Evolutionary conservation across 1,140 invertebrate species (phyloP).

Genomic region (Doryteuthis pealeii): DNA sequence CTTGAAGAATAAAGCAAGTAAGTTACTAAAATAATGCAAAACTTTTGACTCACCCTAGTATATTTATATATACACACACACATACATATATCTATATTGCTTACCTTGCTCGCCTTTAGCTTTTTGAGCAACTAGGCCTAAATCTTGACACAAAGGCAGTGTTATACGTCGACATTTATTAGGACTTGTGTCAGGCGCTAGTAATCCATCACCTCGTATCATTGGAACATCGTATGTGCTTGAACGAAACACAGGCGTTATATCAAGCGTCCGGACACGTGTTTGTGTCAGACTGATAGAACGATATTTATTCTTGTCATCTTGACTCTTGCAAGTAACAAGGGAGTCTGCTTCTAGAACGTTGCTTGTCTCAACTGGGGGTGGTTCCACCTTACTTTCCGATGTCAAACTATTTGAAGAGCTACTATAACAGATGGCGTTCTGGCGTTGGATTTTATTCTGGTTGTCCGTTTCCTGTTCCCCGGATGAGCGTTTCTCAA

Average conservation of each 20-base stretch:
- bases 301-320: neutral
- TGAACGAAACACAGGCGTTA: neutral
- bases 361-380: neutral
- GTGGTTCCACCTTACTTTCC: neutral
- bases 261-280: neutral
- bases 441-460: constrained; percentile 3
- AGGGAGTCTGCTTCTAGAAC: neutral
- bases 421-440: constrained; percentile 5
- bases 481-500: neutral
- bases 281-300: neutral
- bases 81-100: no score
- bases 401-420: constrained; percentile 3
- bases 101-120: constrained; percentile 5
- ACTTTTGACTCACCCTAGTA: no score
- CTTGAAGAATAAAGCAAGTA: no score
- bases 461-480: neutral
- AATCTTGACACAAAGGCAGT: neutral
- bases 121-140: neutral
- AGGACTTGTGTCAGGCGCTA: neutral
- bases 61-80: no score
- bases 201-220: neutral
- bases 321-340: neutral
- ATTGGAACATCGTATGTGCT: neutral
- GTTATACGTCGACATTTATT: constrained; percentile 8
- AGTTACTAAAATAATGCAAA: no score